Conservation (phyloP, 2,888 invertebrate genomes). For the Fabriciana adippe region DNA sequence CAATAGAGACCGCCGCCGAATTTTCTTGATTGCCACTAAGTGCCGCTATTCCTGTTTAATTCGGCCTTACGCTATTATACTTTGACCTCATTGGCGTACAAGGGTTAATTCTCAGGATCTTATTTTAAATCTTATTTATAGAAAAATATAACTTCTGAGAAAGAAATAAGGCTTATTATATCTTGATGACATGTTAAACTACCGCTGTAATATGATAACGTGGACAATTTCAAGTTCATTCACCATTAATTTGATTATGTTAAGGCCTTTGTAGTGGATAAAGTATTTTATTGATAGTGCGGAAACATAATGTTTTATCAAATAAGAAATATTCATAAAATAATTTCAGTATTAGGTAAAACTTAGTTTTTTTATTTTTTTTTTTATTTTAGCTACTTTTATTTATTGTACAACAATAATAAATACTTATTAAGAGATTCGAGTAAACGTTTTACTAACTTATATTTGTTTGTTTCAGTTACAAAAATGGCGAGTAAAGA, state of each 20-base stretch:
- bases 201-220: constrained; percentile 17
- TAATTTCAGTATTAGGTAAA: too few relatives aligned
- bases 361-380: too few relatives aligned
- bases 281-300: constrained; percentile 16
- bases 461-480: constrained; percentile 47
- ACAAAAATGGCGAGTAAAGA: constrained; percentile 55
- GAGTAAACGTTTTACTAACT: not conserved
- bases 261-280: constrained; percentile 18
- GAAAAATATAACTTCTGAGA: not conserved
- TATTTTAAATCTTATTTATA: constrained; percentile 10
- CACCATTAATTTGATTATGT: constrained; percentile 43
- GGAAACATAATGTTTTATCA: too few relatives aligned
- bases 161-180: constrained; percentile 7
- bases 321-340: too few relatives aligned
- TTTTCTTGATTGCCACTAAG: constrained; percentile 39
- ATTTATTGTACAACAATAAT: too few relatives aligned
- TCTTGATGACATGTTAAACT: not conserved
- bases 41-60: constrained; percentile 37
- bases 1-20: constrained; percentile 33
- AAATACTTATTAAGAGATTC: too few relatives aligned
- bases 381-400: too few relatives aligned
- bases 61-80: constrained; percentile 24
- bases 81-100: constrained; percentile 29
- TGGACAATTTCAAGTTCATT: constrained; percentile 51
- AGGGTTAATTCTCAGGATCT: constrained; percentile 31